Evolutionary conservation across 1,140 invertebrate species (phyloP).

Genomic region (Drosophila erecta): DNA sequence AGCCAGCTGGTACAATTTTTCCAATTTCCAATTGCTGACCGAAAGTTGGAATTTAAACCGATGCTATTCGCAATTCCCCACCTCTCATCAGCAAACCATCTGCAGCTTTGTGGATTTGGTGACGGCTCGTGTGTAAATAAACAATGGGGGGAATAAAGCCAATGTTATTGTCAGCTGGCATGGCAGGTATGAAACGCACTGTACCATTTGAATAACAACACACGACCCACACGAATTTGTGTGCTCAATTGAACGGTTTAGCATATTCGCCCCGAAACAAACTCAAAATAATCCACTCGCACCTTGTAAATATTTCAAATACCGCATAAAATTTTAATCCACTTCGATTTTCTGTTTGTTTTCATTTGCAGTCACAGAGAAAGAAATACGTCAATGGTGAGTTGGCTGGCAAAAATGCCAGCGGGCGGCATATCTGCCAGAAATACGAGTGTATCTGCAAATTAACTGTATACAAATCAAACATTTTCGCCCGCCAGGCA

Average conservation of each 20-base stretch:
- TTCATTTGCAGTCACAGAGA: slow-evolving; percentile 90
- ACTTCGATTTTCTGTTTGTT: slow-evolving; percentile 49
- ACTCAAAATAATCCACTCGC: slow-evolving; percentile 31
- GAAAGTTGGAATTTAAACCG: neutral
- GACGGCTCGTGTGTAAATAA: slow-evolving; percentile 2
- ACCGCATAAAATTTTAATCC: slow-evolving; percentile 40
- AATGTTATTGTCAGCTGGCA: slow-evolving; percentile 4
- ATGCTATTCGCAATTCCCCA: neutral
- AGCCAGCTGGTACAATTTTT: too few species aligned
- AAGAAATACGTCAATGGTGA: slow-evolving; percentile 94
- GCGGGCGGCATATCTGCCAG: neutral
- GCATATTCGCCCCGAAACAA: neutral
- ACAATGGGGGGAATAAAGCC: neutral
- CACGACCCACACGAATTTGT: slow-evolving; percentile 4
- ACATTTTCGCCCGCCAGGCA: slow-evolving; percentile 88
- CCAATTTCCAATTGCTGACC: too few species aligned
- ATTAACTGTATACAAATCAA: slow-evolving; percentile 2
- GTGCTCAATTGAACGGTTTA: neutral
- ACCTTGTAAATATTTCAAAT: slow-evolving; percentile 51
- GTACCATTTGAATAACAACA: neutral
- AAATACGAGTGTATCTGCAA: neutral
- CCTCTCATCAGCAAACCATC: too few species aligned
- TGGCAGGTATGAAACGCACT: slow-evolving; percentile 10
- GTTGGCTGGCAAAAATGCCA: slow-evolving; percentile 74
- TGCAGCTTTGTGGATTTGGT: neutral